Base-by-base conservation (phyloP, 2,888 invertebrate genomes). In the Drosophila macrospina region DNA sequence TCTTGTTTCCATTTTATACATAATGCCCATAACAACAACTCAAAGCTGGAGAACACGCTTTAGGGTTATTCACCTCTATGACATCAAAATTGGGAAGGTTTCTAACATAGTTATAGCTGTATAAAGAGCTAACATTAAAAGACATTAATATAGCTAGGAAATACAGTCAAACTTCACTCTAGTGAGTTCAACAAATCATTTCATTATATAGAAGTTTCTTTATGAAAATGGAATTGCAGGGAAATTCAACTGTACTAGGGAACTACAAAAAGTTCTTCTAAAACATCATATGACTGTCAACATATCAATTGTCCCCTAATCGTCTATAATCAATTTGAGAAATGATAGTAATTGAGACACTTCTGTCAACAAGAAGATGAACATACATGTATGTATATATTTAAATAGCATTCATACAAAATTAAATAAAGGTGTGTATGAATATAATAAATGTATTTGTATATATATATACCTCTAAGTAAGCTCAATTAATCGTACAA, bases 341-440 rank as follows among this genome's bases (percentile, higher is more conserved):
- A 28, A 37, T 34, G 15, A 32, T 10, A 20, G 20, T 15, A 5
- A 44, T 5, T 5, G 4, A 1, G n/a, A 11, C 15, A 7, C 24
- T 5, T 56, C 72, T 63, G 34, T 69, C 32, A 66, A 72, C 82
- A 70, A 74, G 45, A 74, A 67, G 28, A 44, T 55, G 54, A 56
- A 57, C 47, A 70, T 75, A 74, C 69, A 75, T 81, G 71, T 78
- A 75, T 81, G 71, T 78, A 72, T 81, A 80, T 85, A 78, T 85
- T 82, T 85, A 85, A 87, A 85, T 87, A 87, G 48, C 65, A 70
- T 54, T 42, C 54, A 59, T 44, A 70, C 59, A 52, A 41, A 51
- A 54, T 41, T 41, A 54, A 41, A 41, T 54, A 54, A 32, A 13
- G 41, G n/a, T 54, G 20, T n/a, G 63, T 68, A 26, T 57, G 42